Evolutionary conservation across 2,888 invertebrate species (phyloP), one percentile per base, ranked within the genome.

Genomic region (Clusia tigrina): DNA sequence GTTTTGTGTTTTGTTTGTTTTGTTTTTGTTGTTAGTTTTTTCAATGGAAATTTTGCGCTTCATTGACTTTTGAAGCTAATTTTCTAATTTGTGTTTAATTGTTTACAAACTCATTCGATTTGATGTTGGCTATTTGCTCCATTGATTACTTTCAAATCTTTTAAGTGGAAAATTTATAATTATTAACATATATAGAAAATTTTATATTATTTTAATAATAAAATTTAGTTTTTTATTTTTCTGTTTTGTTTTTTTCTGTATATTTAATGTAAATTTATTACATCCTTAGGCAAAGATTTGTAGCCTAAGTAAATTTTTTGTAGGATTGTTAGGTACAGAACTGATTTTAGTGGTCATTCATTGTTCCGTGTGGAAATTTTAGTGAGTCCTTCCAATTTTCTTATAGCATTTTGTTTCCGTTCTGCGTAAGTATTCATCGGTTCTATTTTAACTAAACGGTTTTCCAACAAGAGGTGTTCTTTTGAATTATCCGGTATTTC

Each of bases 11-110:
- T 64, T 55, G 25, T 58, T 63, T 26, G 57, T 69, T 77, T 73
- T 69, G 73, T 54, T 60, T n/a, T 65, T 66, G 64, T 64, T 64
- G 66, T 70, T 71, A 71, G 77, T 77, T 74, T 64, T 48, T 76
- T 74, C 77, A 71, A 74, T 74, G 77, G 74, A 74, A 77, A 78
- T 74, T 74, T 78, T 74, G 69, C 74, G 78, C 74, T 69, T 76
- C 74, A 77, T 77, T 76, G 78, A 74, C 68, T 74, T 77, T 71
- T 74, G 74, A 78, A 74, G 74, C 69, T 70, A 67, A 73, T 74
- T 78, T 77, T 74, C 74, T 77, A 77, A 74, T 77, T 74, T 76
- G 72, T 67, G n/a, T 69, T 78, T 76, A 74, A 74, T 74, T 70
- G 67, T 68, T 66, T 63, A 48, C 48, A 48, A 48, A 48, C 18